These are phyloP conservation scores for Platerodrilus igneus DNA, from an alignment of 2,888 invertebrate species.

Conservation along the genomic window DNA sequence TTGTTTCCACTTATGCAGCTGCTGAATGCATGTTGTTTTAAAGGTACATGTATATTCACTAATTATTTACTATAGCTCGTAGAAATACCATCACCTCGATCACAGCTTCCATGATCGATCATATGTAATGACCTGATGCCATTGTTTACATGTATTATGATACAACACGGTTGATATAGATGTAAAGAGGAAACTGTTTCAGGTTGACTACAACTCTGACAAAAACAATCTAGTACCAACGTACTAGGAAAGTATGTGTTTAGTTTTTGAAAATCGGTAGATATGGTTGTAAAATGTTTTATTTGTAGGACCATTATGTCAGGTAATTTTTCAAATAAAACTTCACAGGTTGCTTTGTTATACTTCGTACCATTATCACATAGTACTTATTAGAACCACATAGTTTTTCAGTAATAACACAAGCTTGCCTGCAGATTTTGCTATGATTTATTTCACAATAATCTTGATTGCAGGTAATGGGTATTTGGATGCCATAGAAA, in stretches of 20 bases:
- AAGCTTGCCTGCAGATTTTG: constrained; percentile 62
- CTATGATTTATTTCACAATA: constrained; percentile 49
- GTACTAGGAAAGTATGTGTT: constrained; percentile 88
- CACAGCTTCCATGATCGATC: constrained; percentile 61
- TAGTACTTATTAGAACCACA: constrained; percentile 86
- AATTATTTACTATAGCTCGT: constrained; percentile 39
- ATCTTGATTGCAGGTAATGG: constrained; percentile 59
- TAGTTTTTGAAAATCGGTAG: constrained; percentile 81
- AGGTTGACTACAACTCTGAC: constrained; percentile 67
- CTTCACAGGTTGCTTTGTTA: constrained; percentile 84
- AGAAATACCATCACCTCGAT: constrained; percentile 37
- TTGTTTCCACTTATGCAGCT: constrained; percentile 36
- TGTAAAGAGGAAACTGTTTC: constrained; percentile 48
- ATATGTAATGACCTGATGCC: constrained; percentile 86
- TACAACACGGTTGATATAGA: constrained; percentile 78
- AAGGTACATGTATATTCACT: constrained; percentile 41
- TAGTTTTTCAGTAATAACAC: constrained; percentile 79
- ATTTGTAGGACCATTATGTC: constrained; percentile 82
- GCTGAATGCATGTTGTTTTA: constrained; percentile 38
- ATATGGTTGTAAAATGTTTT: constrained; percentile 66
- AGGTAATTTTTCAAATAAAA: constrained; percentile 81
- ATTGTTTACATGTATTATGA: constrained; percentile 86
- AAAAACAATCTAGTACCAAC: constrained; percentile 77
- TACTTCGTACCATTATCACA: constrained; percentile 82
- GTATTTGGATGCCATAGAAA: constrained; percentile 84